A percentile compares a stretch with the other conserved stretches of the same genome.
Conservation (phyloP, 2,113 vertebrate species). For the Amazona guildingii region DNA sequence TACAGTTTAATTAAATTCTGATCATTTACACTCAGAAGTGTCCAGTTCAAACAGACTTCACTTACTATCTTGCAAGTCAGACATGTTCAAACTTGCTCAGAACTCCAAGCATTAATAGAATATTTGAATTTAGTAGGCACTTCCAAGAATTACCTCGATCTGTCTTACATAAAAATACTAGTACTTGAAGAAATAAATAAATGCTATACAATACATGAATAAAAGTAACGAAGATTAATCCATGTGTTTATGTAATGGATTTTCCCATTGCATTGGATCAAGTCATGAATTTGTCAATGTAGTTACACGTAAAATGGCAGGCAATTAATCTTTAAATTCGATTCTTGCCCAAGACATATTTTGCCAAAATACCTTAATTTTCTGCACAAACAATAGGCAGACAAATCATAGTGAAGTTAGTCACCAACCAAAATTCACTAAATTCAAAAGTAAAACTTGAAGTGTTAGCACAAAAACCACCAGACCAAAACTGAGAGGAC, state of each 20-base stretch:
- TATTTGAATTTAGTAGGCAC: not conserved
- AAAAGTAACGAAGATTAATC: not conserved
- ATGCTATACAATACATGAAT: not conserved
- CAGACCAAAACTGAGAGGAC: not conserved
- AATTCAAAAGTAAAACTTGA: not conserved
- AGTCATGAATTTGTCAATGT: not conserved
- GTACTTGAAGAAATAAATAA: not conserved
- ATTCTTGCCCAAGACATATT: not conserved
- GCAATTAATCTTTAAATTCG: not conserved
- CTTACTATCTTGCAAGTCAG: not conserved
- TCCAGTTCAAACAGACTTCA: not conserved
- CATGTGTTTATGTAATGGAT: not conserved
- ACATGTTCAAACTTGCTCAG: not conserved
- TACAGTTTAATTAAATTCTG: not conserved
- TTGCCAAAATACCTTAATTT: not conserved
- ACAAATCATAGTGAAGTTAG: not conserved
- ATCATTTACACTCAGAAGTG: not conserved
- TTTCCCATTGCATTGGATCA: not conserved
- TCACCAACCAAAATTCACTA: not conserved
- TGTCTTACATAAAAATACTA: not conserved
- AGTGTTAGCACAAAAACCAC: not conserved
- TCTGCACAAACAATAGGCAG: not conserved
- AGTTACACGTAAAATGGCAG: not conserved
- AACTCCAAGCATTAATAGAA: not conserved
- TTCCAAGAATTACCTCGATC: not conserved